Conservation (phyloP, 2,888 invertebrate genomes). For the Loripinus fragilis region DNA sequence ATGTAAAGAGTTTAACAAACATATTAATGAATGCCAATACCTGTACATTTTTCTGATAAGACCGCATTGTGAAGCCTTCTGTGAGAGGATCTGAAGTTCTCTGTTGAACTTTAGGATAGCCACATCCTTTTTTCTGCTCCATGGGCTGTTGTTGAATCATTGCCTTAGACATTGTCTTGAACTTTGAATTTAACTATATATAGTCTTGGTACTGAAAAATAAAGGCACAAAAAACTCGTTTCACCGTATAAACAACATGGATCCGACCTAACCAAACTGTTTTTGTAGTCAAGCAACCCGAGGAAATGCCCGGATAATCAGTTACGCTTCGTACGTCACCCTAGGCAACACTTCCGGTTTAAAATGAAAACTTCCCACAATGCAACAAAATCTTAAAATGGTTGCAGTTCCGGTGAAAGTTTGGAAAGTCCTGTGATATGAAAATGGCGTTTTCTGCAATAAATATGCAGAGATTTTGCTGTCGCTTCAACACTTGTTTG, state of each 20-base stretch:
- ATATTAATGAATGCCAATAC: no score
- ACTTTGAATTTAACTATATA: background rate
- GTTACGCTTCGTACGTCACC: constrained; percentile 51
- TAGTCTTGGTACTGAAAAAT: background rate
- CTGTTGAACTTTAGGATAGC: constrained; percentile 35
- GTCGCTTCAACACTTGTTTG: no score
- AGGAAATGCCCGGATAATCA: constrained; percentile 64
- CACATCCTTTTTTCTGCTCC: constrained; percentile 42
- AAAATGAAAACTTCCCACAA: background rate
- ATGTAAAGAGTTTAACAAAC: no score
- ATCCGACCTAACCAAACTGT: constrained; percentile 44
- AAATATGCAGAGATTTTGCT: background rate
- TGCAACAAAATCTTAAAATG: background rate
- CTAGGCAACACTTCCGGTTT: constrained; percentile 52
- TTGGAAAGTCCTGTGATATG: no score
- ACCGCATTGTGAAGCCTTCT: constrained; percentile 41
- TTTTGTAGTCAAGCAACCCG: constrained; percentile 65
- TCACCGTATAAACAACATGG: constrained; percentile 45
- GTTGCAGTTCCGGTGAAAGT: background rate
- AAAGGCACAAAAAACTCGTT: background rate
- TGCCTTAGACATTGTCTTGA: constrained; percentile 34
- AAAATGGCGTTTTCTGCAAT: background rate
- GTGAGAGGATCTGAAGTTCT: constrained; percentile 13
- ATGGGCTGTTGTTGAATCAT: constrained; percentile 25
- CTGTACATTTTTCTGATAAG: constrained; percentile 43